phyloP scores from a whole-genome alignment of 2,888 invertebrate genomes.

The Hoplodrina ambigua region DNA sequence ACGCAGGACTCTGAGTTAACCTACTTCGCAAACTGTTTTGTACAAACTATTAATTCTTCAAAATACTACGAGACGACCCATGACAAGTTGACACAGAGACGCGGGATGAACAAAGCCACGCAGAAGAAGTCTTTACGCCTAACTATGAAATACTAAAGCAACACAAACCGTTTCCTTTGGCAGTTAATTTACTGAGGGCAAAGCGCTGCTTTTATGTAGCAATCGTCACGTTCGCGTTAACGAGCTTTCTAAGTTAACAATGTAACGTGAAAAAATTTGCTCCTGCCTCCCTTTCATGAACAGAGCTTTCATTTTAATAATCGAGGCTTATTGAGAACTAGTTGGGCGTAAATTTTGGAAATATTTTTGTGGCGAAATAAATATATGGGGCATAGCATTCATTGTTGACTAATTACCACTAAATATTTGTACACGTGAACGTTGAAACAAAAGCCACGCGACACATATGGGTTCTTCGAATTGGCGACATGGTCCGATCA shows the following conservation, averaged over 20 bases:
- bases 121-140: slow-evolving; percentile 43
- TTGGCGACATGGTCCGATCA: slow-evolving; percentile 83
- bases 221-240: slow-evolving; percentile 88
- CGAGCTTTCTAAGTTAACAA: slow-evolving; percentile 88
- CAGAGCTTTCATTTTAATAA: slow-evolving; percentile 65
- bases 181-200: slow-evolving; percentile 81
- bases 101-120: slow-evolving; percentile 29
- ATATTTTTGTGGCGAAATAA: slow-evolving; percentile 53
- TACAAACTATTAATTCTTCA: slow-evolving; percentile 47
- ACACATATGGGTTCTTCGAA: slow-evolving; percentile 80
- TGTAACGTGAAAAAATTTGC: slow-evolving; percentile 87
- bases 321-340: slow-evolving; percentile 56
- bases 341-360: slow-evolving; percentile 57
- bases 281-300: slow-evolving; percentile 65
- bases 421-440: slow-evolving; percentile 51
- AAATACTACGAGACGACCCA: slow-evolving; percentile 33
- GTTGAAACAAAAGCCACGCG: slow-evolving; percentile 68
- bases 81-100: slow-evolving; percentile 23
- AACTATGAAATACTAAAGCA: slow-evolving; percentile 59
- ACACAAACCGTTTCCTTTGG: slow-evolving; percentile 76
- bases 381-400: slow-evolving; percentile 40
- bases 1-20: slow-evolving; percentile 38
- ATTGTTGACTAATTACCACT: slow-evolving; percentile 56
- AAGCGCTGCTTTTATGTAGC: slow-evolving; percentile 81
- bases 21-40: slow-evolving; percentile 49